Evolutionary conservation across 53 echinoderm and acorn worm species (phyloP).

Genomic region (Crossaster papposus): DNA sequence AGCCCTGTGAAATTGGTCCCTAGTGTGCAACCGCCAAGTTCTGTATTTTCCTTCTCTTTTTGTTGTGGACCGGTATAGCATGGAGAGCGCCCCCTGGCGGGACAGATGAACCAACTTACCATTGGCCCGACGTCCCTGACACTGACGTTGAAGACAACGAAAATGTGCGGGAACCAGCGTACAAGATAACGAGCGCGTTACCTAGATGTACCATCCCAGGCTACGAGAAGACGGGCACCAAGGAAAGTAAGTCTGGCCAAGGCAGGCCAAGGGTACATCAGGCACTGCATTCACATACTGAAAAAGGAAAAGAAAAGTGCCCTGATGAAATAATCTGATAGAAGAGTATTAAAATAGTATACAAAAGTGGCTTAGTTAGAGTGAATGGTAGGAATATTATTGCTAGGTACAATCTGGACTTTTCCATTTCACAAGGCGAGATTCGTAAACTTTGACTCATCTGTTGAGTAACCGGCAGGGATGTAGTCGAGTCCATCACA

Average conservation of each 20-base stretch:
- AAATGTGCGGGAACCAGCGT: constrained; percentile 50
- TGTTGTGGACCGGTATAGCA: constrained; percentile 23
- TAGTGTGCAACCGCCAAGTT: no score
- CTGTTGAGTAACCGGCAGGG: no score
- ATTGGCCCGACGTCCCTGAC: constrained; percentile 62
- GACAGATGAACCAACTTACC: constrained; percentile 34
- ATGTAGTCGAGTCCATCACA: no score
- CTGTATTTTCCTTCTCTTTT: not conserved
- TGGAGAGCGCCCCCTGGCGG: constrained; percentile 64
- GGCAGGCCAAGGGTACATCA: not conserved
- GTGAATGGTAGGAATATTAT: no score
- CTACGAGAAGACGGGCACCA: constrained; percentile 45
- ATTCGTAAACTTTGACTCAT: no score
- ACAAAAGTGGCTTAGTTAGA: no score
- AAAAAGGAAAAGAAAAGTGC: constrained; percentile 44
- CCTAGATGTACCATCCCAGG: constrained; percentile 54
- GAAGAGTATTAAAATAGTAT: not conserved
- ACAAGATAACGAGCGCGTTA: constrained; percentile 60
- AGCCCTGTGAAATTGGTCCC: no score
- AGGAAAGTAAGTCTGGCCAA: constrained; percentile 59
- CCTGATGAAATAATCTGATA: not conserved
- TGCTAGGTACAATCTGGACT: no score
- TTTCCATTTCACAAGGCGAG: no score
- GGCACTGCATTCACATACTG: constrained; percentile 3
- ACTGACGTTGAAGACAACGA: constrained; percentile 57